Evolutionary conservation across 2,888 invertebrate species (phyloP).

Genomic region (Stenchaetothrips biformis): DNA sequence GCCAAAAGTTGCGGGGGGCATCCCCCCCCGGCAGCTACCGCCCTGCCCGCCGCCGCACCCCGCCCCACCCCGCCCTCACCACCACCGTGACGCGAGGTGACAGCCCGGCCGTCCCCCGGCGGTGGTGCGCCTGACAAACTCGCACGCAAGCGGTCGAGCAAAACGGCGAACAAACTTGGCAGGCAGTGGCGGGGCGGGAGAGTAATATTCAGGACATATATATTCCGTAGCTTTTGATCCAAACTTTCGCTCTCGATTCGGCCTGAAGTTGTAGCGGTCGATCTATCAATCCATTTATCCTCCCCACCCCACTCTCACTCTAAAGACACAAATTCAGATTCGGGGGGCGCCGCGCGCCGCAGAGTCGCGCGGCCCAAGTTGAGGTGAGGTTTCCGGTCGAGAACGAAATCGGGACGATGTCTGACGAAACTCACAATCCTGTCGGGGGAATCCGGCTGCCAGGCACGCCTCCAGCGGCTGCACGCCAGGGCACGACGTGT

Average conservation of each 20-base stretch:
- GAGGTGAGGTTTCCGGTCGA: too few species aligned
- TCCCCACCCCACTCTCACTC: neutral
- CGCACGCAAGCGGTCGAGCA: neutral
- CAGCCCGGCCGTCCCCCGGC: neutral
- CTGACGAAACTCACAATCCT: too few species aligned
- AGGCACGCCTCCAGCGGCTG: neutral
- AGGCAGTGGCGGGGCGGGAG: neutral
- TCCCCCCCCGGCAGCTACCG: too few species aligned
- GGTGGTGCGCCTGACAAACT: neutral
- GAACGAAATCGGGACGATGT: too few species aligned
- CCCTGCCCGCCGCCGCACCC: too few species aligned
- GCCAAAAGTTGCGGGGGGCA: too few species aligned
- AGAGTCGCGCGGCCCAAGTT: too few species aligned
- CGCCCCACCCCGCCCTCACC: too few species aligned
- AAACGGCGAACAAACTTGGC: too few species aligned
- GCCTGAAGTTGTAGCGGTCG: conserved; percentile 11
- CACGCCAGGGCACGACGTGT: neutral
- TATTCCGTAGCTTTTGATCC: conserved; percentile 23
- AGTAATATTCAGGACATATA: conserved; percentile 17
- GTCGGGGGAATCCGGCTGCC: too few species aligned
- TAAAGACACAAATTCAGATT: neutral
- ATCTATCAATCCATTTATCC: conserved; percentile 8
- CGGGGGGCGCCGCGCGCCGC: too few species aligned
- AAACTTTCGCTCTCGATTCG: conserved; percentile 18
- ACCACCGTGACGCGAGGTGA: too few species aligned